A percentile compares a stretch with the other conserved stretches of the same genome.
These are phyloP conservation scores for Megamerina dolium DNA, from an alignment of 2,888 invertebrate genomes.

Conservation along the genomic window DNA sequence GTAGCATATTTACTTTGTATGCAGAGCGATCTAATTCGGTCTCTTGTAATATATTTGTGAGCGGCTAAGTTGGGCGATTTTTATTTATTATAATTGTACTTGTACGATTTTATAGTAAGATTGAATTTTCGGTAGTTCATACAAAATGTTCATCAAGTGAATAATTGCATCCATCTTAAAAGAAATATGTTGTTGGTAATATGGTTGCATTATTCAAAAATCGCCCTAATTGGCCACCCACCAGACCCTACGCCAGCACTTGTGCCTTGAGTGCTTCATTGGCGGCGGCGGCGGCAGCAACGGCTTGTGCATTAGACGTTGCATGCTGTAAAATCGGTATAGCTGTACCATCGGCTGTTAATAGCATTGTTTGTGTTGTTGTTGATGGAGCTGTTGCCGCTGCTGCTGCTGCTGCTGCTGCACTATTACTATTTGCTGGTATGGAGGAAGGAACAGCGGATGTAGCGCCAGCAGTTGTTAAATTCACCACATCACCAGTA, in stretches of 20 bases:
- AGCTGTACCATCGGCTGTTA: conserved; percentile 35
- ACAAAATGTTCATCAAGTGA: no score
- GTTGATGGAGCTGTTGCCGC: conserved; percentile 17
- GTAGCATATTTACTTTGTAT: no score
- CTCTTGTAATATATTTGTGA: no score
- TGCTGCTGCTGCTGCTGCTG: conserved; percentile 14
- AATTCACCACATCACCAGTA: conserved; percentile 14
- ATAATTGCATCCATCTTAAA: conserved; percentile 23
- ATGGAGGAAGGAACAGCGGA: neutral
- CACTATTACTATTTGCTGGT: no score
- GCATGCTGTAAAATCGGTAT: conserved; percentile 30
- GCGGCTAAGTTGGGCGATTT: conserved; percentile 15
- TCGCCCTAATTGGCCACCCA: conserved; percentile 46
- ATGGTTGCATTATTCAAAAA: conserved; percentile 43
- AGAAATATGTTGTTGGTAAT: conserved; percentile 42
- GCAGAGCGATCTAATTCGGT: no score
- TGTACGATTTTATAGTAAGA: no score
- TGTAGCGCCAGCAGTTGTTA: conserved; percentile 9
- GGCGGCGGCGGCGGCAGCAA: conserved; percentile 31
- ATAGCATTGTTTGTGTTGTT: conserved; percentile 26
- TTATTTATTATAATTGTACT: neutral
- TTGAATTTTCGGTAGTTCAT: no score
- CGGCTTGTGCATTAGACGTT: conserved; percentile 20
- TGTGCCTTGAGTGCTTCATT: conserved; percentile 29
- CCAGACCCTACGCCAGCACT: conserved; percentile 41